A percentile compares a stretch with the other conserved stretches of the same genome.
Evolutionary conservation across 2,797 vertebrate species (phyloP).

Genomic region (Florisuga fusca): DNA sequence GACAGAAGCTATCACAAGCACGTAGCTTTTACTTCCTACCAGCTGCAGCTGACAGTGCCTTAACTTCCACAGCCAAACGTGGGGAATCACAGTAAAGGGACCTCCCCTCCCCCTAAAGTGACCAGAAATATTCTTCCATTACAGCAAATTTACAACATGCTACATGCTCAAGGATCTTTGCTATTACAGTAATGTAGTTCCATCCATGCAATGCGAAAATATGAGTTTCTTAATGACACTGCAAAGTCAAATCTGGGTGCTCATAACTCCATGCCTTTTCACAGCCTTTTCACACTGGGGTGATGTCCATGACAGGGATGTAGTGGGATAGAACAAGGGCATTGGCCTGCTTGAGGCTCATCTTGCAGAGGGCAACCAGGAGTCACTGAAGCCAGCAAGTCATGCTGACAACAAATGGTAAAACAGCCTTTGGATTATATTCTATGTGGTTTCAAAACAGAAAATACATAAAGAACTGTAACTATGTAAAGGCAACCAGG

Average conservation of each 20-base stretch:
- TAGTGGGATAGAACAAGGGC: neutral
- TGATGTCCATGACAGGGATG: neutral
- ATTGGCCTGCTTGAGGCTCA: neutral
- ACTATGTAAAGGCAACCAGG: too few species aligned
- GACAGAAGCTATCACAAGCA: neutral
- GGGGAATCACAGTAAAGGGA: neutral
- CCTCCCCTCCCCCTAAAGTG: neutral
- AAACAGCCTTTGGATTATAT: neutral
- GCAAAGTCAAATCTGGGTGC: neutral
- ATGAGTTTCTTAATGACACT: neutral
- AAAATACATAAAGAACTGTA: neutral
- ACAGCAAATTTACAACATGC: neutral
- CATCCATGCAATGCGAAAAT: neutral
- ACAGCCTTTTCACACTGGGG: neutral
- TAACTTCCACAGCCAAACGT: neutral
- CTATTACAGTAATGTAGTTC: neutral
- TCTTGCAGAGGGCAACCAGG: neutral
- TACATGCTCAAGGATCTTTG: neutral
- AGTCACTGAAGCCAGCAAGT: neutral
- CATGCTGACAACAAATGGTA: neutral
- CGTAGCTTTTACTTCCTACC: neutral
- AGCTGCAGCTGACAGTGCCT: neutral
- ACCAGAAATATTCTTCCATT: neutral
- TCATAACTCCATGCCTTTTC: neutral
- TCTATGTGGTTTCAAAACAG: conserved; percentile 1